A percentile compares a stretch with the other conserved stretches of the same genome.
These are phyloP conservation scores for Chironex yamaguchii DNA, from an alignment of 30 jellyfish, hydroid and myxozoan species.

Conservation along the genomic window DNA sequence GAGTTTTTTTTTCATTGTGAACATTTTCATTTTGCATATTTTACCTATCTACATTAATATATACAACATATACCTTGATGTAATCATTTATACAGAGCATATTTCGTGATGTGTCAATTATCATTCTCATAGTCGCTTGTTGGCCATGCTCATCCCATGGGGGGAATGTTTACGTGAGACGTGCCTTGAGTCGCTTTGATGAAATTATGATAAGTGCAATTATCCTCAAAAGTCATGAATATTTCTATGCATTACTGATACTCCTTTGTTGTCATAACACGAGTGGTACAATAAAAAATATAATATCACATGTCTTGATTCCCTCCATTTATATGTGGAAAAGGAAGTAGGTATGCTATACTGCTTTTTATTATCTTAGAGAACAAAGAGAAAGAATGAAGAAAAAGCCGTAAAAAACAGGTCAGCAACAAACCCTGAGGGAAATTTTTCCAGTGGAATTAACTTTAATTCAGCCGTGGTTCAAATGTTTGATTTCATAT, in stretches of 20 bases:
- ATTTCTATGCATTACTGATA: conserved; percentile 23
- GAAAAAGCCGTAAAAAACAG: neutral
- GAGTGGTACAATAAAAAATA: conserved; percentile 24
- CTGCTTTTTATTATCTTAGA: neutral
- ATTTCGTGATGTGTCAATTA: too few species aligned
- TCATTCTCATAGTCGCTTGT: too few species aligned
- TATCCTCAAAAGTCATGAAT: neutral
- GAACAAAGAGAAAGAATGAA: conserved; percentile 20
- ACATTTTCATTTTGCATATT: too few species aligned
- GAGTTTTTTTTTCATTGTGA: too few species aligned
- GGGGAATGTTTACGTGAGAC: too few species aligned
- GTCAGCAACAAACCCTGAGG: conserved; percentile 19
- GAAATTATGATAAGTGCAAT: neutral
- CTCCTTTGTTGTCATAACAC: conserved; percentile 5
- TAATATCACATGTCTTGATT: conserved; percentile 27
- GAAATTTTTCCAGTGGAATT: neutral
- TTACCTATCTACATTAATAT: too few species aligned
- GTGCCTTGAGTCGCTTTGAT: conserved; percentile 20
- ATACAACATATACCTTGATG: too few species aligned
- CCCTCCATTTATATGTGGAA: conserved; percentile 41
- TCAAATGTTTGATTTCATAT: conserved; percentile 16
- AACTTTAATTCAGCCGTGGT: conserved; percentile 18
- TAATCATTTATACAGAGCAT: too few species aligned
- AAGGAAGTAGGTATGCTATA: neutral
- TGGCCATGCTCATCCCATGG: too few species aligned